Evolutionary conservation across 2,113 vertebrate species (phyloP).

Genomic region (Brachyhypopomus occidentalis): DNA sequence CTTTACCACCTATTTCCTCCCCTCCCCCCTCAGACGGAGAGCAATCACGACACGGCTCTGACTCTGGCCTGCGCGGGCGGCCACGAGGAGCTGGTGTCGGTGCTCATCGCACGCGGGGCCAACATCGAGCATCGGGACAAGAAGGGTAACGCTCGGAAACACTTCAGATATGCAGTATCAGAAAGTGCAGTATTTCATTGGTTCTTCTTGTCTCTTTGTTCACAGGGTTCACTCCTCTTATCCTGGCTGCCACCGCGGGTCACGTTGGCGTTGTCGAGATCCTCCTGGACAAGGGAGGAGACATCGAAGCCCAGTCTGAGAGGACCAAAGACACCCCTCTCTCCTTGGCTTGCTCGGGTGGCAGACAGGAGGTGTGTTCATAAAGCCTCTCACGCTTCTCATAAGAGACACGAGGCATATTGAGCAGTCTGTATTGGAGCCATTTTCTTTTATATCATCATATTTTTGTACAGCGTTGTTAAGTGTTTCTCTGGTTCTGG

Average conservation of each 20-base stretch:
- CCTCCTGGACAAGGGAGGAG: constrained; percentile 95
- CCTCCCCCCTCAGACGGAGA: constrained; percentile 84
- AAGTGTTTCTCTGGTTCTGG: too few relatives aligned
- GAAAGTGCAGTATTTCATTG: neutral
- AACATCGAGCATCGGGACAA: constrained; percentile 99
- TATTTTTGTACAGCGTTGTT: too few relatives aligned
- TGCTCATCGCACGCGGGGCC: constrained; percentile 93
- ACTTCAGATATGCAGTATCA: neutral
- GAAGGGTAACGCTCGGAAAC: constrained; percentile 79
- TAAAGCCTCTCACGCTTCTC: constrained; percentile 7
- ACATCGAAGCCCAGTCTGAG: constrained; percentile 98
- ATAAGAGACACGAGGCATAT: neutral
- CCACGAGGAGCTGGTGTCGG: constrained; percentile 96
- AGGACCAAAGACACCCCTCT: constrained; percentile 98
- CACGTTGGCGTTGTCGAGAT: constrained; percentile 98
- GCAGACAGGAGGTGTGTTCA: constrained; percentile 88
- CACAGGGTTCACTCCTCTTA: constrained; percentile 94
- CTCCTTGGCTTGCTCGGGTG: constrained; percentile 94
- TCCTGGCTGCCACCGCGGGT: constrained; percentile 96
- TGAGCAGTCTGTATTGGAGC: too few relatives aligned
- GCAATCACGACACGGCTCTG: constrained; percentile 96
- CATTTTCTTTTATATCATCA: too few relatives aligned
- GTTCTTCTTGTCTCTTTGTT: neutral
- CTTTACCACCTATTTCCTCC: too few relatives aligned
- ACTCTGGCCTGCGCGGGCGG: constrained; percentile 96